These are phyloP conservation scores for Allygus modestus DNA, from an alignment of 2,888 invertebrate species.

Conservation along the genomic window DNA sequence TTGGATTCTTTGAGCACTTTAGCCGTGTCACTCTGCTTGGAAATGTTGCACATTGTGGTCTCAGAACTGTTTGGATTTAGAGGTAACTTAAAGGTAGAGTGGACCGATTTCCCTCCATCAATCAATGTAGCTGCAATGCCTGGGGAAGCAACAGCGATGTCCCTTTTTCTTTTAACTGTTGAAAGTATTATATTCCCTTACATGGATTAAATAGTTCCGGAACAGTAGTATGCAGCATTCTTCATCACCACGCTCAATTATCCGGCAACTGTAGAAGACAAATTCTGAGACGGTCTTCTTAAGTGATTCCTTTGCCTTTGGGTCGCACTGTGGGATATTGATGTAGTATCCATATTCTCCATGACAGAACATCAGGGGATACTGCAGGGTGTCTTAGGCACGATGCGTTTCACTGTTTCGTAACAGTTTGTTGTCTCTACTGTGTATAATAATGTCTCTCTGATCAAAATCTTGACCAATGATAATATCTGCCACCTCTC, in stretches of 20 bases:
- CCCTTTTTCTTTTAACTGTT: background rate
- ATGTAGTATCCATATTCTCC: constrained; percentile 71
- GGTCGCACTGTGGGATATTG: constrained; percentile 62
- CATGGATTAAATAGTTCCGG: constrained; percentile 57
- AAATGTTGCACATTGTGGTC: background rate
- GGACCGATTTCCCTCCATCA: background rate
- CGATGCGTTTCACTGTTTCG: constrained; percentile 66
- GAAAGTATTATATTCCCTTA: constrained; percentile 29
- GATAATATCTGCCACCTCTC: constrained; percentile 63
- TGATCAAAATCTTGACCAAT: constrained; percentile 62
- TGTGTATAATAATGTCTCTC: constrained; percentile 68
- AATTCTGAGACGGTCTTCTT: constrained; percentile 65
- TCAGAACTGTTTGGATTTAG: background rate
- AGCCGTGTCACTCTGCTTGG: constrained; percentile 19
- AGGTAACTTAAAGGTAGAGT: background rate
- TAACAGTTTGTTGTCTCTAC: constrained; percentile 63
- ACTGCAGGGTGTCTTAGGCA: constrained; percentile 71
- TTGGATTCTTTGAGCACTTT: constrained; percentile 56
- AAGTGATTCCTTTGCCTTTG: constrained; percentile 56
- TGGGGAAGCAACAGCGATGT: background rate
- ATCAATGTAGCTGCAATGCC: constrained; percentile 14
- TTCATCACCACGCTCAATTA: constrained; percentile 65
- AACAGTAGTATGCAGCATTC: constrained; percentile 44
- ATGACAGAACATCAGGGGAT: constrained; percentile 71
- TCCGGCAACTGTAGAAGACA: constrained; percentile 68